phyloP scores from a whole-genome alignment of 2,888 invertebrate species.

The Spialia ferax region DNA sequence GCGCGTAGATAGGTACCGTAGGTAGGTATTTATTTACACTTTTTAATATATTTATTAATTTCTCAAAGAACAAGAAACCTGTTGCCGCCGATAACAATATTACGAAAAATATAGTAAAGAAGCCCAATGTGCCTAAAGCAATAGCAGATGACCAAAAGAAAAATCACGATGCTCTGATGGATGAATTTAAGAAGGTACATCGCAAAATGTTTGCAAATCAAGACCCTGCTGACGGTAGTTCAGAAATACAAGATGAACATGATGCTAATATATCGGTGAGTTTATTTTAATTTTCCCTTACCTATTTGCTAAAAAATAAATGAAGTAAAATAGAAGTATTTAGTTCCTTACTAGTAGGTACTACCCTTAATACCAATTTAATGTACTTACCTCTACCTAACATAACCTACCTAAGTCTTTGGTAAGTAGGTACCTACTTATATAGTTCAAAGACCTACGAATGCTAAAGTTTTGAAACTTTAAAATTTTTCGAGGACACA shows the following conservation, averaged over 20 bases:
- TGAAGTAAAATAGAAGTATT: too few species aligned
- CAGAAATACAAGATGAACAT: slow-evolving; percentile 42
- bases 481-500: too few species aligned
- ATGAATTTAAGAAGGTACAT: slow-evolving; percentile 96
- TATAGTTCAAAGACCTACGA: too few species aligned
- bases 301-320: too few species aligned
- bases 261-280: slow-evolving; percentile 61
- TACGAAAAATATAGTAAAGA: slow-evolving; percentile 61
- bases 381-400: too few species aligned
- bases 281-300: slow-evolving; percentile 40
- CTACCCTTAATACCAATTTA: too few species aligned
- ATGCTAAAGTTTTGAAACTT: too few species aligned
- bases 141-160: slow-evolving; percentile 88
- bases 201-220: slow-evolving; percentile 92
- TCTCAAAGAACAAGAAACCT: slow-evolving; percentile 69
- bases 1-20: too few species aligned
- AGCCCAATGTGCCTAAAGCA: slow-evolving; percentile 68
- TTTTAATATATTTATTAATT: neutral
- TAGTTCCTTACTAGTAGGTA: too few species aligned
- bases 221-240: slow-evolving; percentile 49
- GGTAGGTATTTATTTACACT: too few species aligned
- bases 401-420: too few species aligned
- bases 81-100: slow-evolving; percentile 56
- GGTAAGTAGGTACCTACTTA: too few species aligned
- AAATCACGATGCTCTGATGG: slow-evolving; percentile 93